Base-by-base conservation (phyloP, 2,888 invertebrate genomes). In the Synanthedon formicaeformis region DNA sequence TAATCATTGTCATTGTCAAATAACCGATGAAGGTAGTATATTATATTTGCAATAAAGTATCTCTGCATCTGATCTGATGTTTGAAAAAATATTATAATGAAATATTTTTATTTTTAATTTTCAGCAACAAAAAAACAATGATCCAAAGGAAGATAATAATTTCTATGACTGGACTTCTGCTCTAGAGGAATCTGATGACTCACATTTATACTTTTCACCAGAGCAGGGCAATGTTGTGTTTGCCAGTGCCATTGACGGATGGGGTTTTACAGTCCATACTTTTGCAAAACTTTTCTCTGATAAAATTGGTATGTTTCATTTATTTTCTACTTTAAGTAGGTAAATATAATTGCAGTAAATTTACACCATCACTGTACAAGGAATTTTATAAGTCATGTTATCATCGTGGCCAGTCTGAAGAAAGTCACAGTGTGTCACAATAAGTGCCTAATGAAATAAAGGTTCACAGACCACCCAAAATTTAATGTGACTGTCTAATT, bases 211-310 rank as follows among this genome's bases (percentile, higher is more conserved):
- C 75, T 99, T 99, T 77, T 92, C 94, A 0, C 99, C 99, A 0
- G 94, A 94, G 62, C 91, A 91, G 64, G 97, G 97, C 13, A 99
- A 99, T 89, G 98, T 99, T 0, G 90, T 99, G 4, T 99, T 99
- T 87, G 94, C 96, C 1, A 97, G 98, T 71, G 98, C 99, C 13
- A 90, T 94, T 10, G 98, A 99, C 82, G 97, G 98, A 6, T 99
- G 99, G 98, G 89, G 88, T 12, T 91, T 90, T 81, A 92, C 94
- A 11, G 88, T 94, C 1, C 88, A 89, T 40, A 93, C 96, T 66
- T 98, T 98, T 88, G 95, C 96, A 0, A 89, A 89, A 64, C 88
- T 96, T 45, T 95, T 93, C 69, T 89, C 93, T 0, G 80, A 89
- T 12, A 95, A 94, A 81, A 82, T 95, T 54, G 86, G 88, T 80